Evolutionary conservation across 1,140 invertebrate genomes (phyloP), one percentile per base, ranked within the genome.

Genomic region (Samia ricini): DNA sequence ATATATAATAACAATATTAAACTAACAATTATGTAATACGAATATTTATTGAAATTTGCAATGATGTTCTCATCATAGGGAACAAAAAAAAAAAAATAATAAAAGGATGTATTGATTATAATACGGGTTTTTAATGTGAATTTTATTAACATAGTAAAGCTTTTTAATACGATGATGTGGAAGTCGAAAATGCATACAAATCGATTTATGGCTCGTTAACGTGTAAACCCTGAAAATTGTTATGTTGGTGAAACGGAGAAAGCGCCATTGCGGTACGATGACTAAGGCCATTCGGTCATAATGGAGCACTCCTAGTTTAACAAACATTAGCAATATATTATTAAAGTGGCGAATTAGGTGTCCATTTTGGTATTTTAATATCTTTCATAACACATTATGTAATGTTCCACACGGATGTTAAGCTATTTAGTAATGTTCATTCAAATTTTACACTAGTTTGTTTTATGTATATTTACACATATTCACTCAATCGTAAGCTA

Each of bases 211-310:
- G 20, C 19, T 68, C 55, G 61, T 69, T 64, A 61, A 0, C 29
- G 19, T 24, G 36, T 60, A 61, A 61, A 52, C 22, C 63, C 21
- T 24, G 56, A 20, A 36, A n/a, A 26, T n/a, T 29, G 24, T 18
- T 26, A 4, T 26, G 2, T 15, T 12, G 24, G 54, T 56, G 24
- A 24, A 10, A 7, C 56, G 55, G 49, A 71, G 71, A 77, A 64
- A 62, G 63, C 77, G 72, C 72, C 76, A 81, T 58, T 81, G 79
- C 79, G 75, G 65, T 69, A 72, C 12, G 71, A 76, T 81, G 74
- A 79, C 77, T 76, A 60, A 71, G 74, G 60, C 63, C 63, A 68
- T 74, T 70, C 72, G 56, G 61, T 63, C 56, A 74, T 67, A 69
- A 74, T 73, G 66, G 71, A 63, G 26, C 51, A 51, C 51, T 66